Percentiles rank a stretch among this genome's conserved stretches.
Conservation (phyloP, 2,113 vertebrate genomes). For the Mesitornis unicolor region DNA sequence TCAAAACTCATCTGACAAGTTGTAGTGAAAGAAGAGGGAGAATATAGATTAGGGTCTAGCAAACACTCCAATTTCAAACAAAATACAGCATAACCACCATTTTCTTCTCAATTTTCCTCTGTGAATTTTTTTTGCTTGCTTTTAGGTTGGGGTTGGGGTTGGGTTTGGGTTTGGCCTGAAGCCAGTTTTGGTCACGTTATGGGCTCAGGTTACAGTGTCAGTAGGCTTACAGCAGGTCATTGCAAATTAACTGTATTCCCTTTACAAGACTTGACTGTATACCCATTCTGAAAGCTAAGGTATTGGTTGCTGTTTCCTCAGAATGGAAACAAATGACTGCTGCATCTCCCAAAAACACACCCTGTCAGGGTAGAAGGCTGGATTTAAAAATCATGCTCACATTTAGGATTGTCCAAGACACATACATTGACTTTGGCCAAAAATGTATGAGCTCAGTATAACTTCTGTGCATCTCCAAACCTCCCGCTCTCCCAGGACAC, state of each 20-base stretch:
- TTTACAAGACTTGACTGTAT: not conserved
- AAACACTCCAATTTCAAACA: not conserved
- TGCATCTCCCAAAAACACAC: not conserved
- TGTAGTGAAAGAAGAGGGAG: not conserved
- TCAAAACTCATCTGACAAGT: not conserved
- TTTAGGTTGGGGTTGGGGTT: not conserved
- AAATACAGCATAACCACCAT: not conserved
- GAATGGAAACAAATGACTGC: not conserved
- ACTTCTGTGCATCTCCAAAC: not conserved
- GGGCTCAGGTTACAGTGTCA: not conserved
- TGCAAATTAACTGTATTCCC: not conserved
- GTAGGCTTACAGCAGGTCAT: not conserved
- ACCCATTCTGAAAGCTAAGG: not conserved
- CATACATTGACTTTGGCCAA: not conserved
- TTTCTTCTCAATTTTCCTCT: not conserved
- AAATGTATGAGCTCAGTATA: not conserved
- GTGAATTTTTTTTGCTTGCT: not conserved
- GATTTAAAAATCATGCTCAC: not conserved
- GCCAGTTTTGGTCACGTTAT: not conserved
- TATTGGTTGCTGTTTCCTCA: not conserved
- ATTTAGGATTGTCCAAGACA: not conserved
- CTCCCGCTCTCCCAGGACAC: not conserved
- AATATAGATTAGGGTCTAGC: not conserved
- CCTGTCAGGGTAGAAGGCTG: not conserved
- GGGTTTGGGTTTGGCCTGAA: not conserved